Conservation (phyloP, 2,797 vertebrate species). For the Holocentrus rufus region DNA sequence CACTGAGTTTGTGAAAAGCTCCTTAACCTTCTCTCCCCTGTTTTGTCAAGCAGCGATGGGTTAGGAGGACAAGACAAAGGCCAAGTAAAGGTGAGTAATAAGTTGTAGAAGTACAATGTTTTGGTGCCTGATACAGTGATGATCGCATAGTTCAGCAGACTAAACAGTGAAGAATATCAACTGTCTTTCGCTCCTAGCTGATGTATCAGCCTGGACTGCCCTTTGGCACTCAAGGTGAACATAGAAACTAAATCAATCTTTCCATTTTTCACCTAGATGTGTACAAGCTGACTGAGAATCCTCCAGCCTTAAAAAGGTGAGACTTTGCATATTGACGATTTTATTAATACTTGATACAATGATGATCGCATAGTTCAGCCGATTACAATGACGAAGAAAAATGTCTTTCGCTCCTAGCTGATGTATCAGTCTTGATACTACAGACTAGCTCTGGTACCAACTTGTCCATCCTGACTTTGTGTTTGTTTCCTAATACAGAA, state of each 20-base stretch:
- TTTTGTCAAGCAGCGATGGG: background rate
- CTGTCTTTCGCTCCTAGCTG: slow-evolving; percentile 84
- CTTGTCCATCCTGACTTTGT: too few species aligned
- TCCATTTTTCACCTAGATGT: background rate
- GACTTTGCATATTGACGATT: background rate
- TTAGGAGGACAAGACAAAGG: background rate
- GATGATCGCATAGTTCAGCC: slow-evolving; percentile 92
- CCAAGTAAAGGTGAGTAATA: background rate
- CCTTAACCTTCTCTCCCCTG: too few species aligned
- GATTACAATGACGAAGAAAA: slow-evolving; percentile 79
- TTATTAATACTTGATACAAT: slow-evolving; percentile 60
- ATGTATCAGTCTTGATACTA: slow-evolving; percentile 69
- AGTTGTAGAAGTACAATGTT: too few species aligned
- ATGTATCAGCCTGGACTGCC: slow-evolving; percentile 41
- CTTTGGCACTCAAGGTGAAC: too few species aligned
- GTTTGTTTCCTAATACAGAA: too few species aligned
- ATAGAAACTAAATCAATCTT: background rate
- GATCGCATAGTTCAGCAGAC: slow-evolving; percentile 83
- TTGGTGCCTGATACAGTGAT: slow-evolving; percentile 69
- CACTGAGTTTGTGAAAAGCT: too few species aligned
- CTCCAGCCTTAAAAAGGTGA: background rate
- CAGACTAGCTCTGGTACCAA: too few species aligned
- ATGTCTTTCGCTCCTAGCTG: slow-evolving; percentile 90
- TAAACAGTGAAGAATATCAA: slow-evolving; percentile 53
- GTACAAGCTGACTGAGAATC: too few species aligned